Percentiles rank a stretch among this genome's conserved stretches.
Conservation (phyloP, 2,797 vertebrate genomes). For the Lacerta bilineata region DNA sequence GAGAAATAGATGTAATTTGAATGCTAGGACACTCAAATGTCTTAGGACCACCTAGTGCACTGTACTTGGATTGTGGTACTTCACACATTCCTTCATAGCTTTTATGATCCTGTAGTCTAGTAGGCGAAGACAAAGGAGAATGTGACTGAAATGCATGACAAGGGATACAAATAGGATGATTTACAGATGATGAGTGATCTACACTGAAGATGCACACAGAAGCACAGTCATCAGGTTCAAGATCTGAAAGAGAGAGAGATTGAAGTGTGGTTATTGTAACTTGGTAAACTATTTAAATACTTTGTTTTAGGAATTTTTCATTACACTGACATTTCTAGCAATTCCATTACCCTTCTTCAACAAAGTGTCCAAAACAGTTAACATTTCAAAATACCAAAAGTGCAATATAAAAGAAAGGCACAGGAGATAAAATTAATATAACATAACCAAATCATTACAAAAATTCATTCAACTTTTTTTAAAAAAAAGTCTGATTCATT, state of each 20-base stretch:
- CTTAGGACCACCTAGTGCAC: conserved; percentile 88
- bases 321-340: background rate
- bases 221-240: conserved; percentile 94
- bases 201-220: conserved; percentile 97
- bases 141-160: conserved; percentile 91
- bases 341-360: background rate
- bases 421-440: background rate
- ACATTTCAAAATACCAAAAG: background rate
- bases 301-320: background rate
- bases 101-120: conserved; percentile 87
- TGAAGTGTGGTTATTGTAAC: background rate
- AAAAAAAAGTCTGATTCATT: background rate
- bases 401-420: background rate
- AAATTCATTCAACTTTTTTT: background rate
- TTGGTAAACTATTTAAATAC: background rate
- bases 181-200: conserved; percentile 89
- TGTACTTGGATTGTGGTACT: conserved; percentile 87
- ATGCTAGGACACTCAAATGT: conserved; percentile 98
- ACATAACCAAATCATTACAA: background rate
- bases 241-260: conserved; percentile 80
- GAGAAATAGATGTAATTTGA: conserved; percentile 99
- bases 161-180: conserved; percentile 90
- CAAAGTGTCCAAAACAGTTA: background rate
- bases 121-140: conserved; percentile 87
- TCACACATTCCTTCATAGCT: conserved; percentile 86